A percentile compares a stretch with the other conserved stretches of the same genome.
These are phyloP conservation scores for Diplosoma virens DNA, from an alignment of 23 tunicate genomes.

Conservation along the genomic window DNA sequence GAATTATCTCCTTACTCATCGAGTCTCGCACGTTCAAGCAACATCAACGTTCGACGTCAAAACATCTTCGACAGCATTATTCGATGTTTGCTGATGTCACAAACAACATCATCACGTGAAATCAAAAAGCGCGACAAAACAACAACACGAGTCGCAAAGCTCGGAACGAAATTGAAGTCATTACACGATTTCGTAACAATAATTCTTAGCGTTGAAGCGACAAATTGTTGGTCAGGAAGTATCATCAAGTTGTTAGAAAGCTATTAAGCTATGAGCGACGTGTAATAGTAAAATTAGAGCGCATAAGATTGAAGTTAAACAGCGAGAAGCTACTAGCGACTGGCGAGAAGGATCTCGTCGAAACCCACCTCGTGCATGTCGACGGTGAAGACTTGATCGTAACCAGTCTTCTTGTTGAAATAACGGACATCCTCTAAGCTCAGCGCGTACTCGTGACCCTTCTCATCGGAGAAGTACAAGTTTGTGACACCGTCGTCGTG, in stretches of 20 bases:
- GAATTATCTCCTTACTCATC: no score
- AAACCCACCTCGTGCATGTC: conserved; percentile 72
- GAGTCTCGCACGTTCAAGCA: no score
- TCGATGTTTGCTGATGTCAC: no score
- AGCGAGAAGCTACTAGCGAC: not conserved
- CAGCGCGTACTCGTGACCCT: conserved; percentile 47
- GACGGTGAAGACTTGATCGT: conserved; percentile 54
- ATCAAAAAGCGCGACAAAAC: no score
- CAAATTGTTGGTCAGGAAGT: no score
- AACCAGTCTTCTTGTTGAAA: conserved; percentile 50
- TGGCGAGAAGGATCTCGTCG: not conserved
- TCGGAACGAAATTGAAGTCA: no score
- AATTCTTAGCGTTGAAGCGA: no score
- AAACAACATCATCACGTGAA: no score
- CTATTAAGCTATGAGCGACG: not conserved
- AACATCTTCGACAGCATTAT: no score
- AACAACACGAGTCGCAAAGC: no score
- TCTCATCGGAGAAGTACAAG: conserved; percentile 63
- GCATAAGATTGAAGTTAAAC: not conserved
- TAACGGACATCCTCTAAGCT: conserved; percentile 69
- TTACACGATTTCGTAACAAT: no score
- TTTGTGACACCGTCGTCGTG: conserved; percentile 45
- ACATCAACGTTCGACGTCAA: no score
- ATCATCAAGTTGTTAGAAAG: not conserved
- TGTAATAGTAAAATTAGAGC: not conserved